Conservation (phyloP, 2,797 vertebrate species). For the Loris lydekkerianus region DNA sequence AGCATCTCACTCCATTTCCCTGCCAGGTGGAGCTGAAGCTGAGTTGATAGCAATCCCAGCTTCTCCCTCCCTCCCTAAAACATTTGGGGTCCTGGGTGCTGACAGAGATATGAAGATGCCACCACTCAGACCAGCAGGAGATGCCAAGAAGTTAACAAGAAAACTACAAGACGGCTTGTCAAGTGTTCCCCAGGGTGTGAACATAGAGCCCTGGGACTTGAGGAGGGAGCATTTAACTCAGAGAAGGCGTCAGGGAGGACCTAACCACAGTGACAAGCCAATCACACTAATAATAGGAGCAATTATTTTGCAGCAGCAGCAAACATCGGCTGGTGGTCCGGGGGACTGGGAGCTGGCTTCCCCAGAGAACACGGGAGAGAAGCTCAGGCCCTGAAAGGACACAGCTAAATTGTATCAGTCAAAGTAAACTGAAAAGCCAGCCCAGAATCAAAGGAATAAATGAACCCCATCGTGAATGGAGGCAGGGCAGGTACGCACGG, state of each 20-base stretch:
- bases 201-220: not conserved
- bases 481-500: not conserved
- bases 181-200: not conserved
- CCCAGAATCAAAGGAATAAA: not conserved
- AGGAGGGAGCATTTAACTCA: not conserved
- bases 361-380: not conserved
- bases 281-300: not conserved
- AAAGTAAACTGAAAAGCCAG: not conserved
- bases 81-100: accelerated
- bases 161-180: not conserved
- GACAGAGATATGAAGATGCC: not conserved
- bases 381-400: not conserved
- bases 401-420: no score
- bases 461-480: not conserved
- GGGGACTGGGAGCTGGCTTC: not conserved
- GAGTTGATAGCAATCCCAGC: no score
- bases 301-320: not conserved
- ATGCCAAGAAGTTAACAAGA: not conserved
- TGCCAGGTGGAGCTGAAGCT: not conserved
- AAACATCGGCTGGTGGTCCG: not conserved
- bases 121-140: not conserved
- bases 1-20: not conserved
- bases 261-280: not conserved
- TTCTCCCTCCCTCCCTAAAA: not conserved
- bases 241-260: not conserved